Percentiles rank a stretch among this genome's conserved stretches.
These are phyloP conservation scores for Ailurus styani DNA, from an alignment of 2,113 vertebrate genomes.

Conservation along the genomic window DNA sequence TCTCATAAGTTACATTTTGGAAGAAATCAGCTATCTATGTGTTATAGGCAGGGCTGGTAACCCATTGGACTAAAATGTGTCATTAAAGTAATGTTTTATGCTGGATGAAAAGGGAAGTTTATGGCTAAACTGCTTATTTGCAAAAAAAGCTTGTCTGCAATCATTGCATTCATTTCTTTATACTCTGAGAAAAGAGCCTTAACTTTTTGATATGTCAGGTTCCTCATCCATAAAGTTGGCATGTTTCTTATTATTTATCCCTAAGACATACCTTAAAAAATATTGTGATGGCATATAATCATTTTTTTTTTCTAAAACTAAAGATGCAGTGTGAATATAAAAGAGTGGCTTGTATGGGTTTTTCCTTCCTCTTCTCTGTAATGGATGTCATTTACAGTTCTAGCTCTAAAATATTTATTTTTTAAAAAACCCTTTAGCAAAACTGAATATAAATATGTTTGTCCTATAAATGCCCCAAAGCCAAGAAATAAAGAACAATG, in stretches of 20 bases:
- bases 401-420: constrained; percentile 47
- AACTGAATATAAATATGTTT: constrained; percentile 52
- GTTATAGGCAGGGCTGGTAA: background rate
- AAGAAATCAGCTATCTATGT: background rate
- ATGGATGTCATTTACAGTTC: constrained; percentile 43
- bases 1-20: background rate
- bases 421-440: background rate
- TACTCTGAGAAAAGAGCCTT: constrained; percentile 1
- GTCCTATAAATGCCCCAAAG: constrained; percentile 47
- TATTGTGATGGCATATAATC: constrained; percentile 60
- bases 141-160: background rate
- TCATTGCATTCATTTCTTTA: constrained; percentile 12
- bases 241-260: constrained; percentile 63
- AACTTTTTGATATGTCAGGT: background rate
- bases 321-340: constrained; percentile 53
- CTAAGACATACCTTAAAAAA: constrained; percentile 64
- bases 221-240: constrained; percentile 60
- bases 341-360: background rate
- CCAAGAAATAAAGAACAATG: constrained; percentile 50
- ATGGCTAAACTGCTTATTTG: constrained; percentile 38
- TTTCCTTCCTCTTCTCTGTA: constrained; percentile 5
- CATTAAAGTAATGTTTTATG: constrained; percentile 28
- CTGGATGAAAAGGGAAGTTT: constrained; percentile 19
- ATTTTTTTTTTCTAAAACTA: constrained; percentile 56
- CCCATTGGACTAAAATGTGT: background rate